Evolutionary conservation across 2,888 invertebrate genomes (phyloP).

Genomic region (Chloroclystis v-ata): DNA sequence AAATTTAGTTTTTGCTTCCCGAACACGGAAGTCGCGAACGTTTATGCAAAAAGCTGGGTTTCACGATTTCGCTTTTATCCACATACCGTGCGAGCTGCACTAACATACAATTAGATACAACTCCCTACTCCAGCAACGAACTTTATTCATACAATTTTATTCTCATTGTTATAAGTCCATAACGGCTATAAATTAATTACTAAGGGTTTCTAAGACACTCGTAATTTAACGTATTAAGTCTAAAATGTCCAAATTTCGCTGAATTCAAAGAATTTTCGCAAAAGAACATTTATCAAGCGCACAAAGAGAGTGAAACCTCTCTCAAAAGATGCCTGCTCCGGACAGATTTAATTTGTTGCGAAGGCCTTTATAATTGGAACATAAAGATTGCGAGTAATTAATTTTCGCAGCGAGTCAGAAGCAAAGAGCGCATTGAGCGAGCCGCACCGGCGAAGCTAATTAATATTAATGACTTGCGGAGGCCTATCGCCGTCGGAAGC

Average conservation of each 20-base stretch:
- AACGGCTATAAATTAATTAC: constrained; percentile 38
- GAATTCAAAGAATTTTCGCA: constrained; percentile 70
- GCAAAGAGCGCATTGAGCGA: constrained; percentile 71
- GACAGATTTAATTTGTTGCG: constrained; percentile 79
- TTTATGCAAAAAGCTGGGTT: constrained; percentile 72
- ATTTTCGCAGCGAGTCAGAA: constrained; percentile 78
- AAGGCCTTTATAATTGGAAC: constrained; percentile 79
- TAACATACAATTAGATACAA: constrained; percentile 70
- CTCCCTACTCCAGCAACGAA: constrained; percentile 48
- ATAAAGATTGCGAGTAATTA: constrained; percentile 79
- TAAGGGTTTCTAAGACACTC: constrained; percentile 49
- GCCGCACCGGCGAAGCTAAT: constrained; percentile 67
- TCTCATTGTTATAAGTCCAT: constrained; percentile 49
- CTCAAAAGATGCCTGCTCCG: constrained; percentile 75
- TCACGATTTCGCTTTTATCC: constrained; percentile 67
- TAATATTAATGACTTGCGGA: constrained; percentile 74
- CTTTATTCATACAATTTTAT: constrained; percentile 46
- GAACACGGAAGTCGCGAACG: constrained; percentile 70
- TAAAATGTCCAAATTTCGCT: constrained; percentile 60
- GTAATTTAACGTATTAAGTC: constrained; percentile 64
- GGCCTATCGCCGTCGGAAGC: constrained; percentile 43
- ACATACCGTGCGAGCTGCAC: constrained; percentile 39
- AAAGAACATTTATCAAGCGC: constrained; percentile 76
- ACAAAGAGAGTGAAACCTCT: constrained; percentile 77
- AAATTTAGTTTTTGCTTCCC: constrained; percentile 68